Base-by-base conservation (phyloP, 2,888 invertebrate genomes). In the Drosophila picticornis region DNA sequence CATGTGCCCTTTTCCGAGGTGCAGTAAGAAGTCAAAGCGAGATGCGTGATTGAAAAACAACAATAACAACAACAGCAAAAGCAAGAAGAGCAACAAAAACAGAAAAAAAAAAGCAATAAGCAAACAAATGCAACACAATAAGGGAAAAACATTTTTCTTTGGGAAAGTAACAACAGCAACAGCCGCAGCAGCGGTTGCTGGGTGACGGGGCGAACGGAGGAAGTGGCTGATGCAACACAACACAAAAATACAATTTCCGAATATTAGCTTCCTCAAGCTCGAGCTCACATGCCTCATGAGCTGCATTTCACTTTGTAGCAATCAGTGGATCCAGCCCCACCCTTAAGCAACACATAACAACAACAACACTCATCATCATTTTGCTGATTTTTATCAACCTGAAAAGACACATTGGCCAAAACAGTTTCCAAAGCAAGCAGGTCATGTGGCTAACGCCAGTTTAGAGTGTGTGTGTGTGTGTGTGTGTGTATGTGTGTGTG, bases 11-110 rank as follows among this genome's bases (percentile, higher is more conserved):
- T 81, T 58, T 69, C 19, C 6, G 36, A 65, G 64, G 74, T 83
- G 88, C 85, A 86, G 74, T 88, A 64, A 84, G 80, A 77, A 85
- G 84, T 83, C 85, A 90, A 85, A 85, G 85, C 88, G 78, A 74
- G 87, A 83, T 85, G 88, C 88, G 83, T 78, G 90, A 85, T 85
- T 90, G 75, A 83, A 90, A 88, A 67, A 72, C 60, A 88, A 72
- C 63, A 84, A 68, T 58, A 81, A 62, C 22, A 63, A 53, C 46
- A 59, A 38, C n/a, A 63, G 65, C 32, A 51, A 43, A 36, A 81
- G 56, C 64, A 80, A 72, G 2, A 60, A 36, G 25, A 46, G 16
- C 46, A 46, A 25, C 27, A 43, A 38, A 19, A 46, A 48, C 16
- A 58, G 27, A 51, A 13, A 27, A 57, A 58, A 60, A 27, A 62